Base-by-base conservation (phyloP, 2,797 vertebrate species). In the Oryzias dopingdopingensis region DNA sequence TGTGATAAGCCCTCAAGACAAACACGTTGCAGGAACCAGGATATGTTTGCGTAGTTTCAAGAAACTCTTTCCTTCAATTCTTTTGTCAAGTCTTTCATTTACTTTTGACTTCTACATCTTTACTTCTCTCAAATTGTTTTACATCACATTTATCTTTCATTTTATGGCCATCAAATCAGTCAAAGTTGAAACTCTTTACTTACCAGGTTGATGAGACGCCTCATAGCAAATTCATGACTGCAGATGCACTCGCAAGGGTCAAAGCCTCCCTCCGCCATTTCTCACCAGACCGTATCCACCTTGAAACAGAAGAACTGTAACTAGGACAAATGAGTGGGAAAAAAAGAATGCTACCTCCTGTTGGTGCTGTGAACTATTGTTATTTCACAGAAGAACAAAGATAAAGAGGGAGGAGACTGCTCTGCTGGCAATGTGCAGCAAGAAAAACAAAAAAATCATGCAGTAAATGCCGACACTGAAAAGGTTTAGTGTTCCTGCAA, bases 241-340 rank as follows among this genome's bases (percentile, higher is more conserved):
- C 97, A 99, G 88, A 98, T 90, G 80, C 96, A 99, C 91, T 98
- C 97, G 74, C 97, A 99, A 14, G 96, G 96, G 90, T 99, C 96
- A 74, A 93, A 98, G 75, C 94, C 95, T 76, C 94, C 97, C 86
- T 99, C 96, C 49, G 96, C 97, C 97, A 99, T 99, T 83, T 83
- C 82, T 88, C 67, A 71, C 50, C 74, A 70, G 74, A 68, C 24
- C 4, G 24, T 43, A 50, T 74, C 57, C 56, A 62, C 71, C 80
- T 80, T 60, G 32, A 17, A 73, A 77, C 67, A 85, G 43, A 62
- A 65, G 32, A 8, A 22, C 40, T 52, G 53, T 45, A 76, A 60
- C 52, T 42, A 45, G 64, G 55, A 65, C 16, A 5, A 76, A 62
- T 52, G 52, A 70, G 54, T 14, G 42, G 59, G 15, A 59, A 70